Conservation (phyloP, 2,888 invertebrate genomes). For the Tuta absoluta region DNA sequence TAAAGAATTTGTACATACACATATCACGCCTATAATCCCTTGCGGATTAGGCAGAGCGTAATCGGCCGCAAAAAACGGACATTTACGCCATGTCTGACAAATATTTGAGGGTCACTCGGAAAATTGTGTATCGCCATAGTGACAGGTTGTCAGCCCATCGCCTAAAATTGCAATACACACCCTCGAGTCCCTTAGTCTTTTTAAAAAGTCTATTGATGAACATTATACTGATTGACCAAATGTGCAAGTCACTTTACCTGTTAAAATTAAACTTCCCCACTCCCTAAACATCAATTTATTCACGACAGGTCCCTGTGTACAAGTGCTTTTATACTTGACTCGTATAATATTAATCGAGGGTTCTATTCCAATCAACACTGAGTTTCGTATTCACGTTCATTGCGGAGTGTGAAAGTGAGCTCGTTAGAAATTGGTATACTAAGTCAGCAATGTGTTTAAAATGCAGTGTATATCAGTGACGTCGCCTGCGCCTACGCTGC, state of each 20-base stretch:
- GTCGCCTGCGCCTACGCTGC: slow-evolving; percentile 7
- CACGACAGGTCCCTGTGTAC: not conserved
- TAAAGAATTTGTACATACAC: no score
- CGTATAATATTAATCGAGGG: not conserved
- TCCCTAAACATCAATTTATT: not conserved
- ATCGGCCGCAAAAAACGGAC: no score
- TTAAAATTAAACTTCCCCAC: not conserved
- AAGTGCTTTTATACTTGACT: slow-evolving; percentile 8
- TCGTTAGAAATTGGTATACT: not conserved
- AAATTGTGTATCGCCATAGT: no score
- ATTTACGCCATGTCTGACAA: no score
- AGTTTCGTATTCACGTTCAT: not conserved
- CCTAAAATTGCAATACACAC: no score
- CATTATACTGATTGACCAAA: slow-evolving; percentile 1
- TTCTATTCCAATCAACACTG: not conserved
- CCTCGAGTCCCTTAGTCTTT: not conserved
- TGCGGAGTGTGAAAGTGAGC: not conserved
- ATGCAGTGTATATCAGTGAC: not conserved
- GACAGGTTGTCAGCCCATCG: no score
- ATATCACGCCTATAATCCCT: no score
- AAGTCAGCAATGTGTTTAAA: not conserved
- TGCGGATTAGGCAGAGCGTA: no score
- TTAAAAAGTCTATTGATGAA: no score
- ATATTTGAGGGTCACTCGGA: no score
- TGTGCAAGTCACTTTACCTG: slow-evolving; percentile 1